These are phyloP conservation scores for Artemia sinica DNA, from an alignment of 2,888 invertebrate genomes.

Conservation along the genomic window DNA sequence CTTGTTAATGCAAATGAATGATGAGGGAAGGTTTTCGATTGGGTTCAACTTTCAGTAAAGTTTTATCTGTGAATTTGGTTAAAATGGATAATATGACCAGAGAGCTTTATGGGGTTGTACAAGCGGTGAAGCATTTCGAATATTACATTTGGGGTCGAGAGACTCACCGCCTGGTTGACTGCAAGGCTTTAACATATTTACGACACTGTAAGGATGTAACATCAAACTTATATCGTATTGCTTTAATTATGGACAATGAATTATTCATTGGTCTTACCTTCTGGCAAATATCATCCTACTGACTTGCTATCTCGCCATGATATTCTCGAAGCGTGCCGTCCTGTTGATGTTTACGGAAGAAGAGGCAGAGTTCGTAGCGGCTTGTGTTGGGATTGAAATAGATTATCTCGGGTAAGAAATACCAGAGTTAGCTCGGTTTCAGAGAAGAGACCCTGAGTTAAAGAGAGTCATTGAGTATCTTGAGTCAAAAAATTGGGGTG, in stretches of 20 bases:
- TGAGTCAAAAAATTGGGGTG: too few species aligned
- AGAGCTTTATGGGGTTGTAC: neutral
- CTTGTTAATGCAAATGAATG: too few species aligned
- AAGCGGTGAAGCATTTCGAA: neutral
- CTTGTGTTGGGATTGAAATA: neutral
- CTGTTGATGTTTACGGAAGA: neutral
- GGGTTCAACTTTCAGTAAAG: too few species aligned
- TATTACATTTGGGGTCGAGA: slow-evolving; percentile 1
- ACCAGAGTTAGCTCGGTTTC: neutral
- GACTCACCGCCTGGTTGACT: neutral
- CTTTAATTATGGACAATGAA: too few species aligned
- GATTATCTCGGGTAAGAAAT: neutral
- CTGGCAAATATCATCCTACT: too few species aligned
- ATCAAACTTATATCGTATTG: neutral
- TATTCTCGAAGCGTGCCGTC: neutral
- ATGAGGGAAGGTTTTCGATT: too few species aligned
- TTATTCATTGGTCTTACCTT: too few species aligned
- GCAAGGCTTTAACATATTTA: neutral
- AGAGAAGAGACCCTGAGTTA: too few species aligned
- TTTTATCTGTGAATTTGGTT: neutral
- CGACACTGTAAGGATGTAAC: neutral
- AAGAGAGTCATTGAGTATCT: too few species aligned
- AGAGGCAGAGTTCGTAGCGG: neutral
- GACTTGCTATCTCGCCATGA: too few species aligned
- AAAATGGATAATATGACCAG: neutral